Conservation (phyloP, 2,113 vertebrate species). For the Sciurus niger region DNA sequence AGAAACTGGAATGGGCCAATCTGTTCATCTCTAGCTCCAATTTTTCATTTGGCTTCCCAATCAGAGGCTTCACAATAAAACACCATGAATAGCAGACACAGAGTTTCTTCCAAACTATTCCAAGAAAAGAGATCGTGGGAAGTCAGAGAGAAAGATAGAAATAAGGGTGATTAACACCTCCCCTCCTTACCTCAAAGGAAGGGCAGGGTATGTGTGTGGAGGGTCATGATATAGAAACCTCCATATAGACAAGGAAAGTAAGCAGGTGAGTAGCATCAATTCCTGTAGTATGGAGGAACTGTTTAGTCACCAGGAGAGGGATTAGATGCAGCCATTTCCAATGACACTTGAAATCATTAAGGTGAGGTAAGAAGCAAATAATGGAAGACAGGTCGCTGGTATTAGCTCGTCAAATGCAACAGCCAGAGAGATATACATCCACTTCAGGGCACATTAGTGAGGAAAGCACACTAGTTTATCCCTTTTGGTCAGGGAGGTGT, state of each 20-base stretch:
- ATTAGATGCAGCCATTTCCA: neutral
- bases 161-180: neutral
- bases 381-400: neutral
- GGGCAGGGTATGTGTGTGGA: fast-evolving
- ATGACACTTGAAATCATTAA: neutral
- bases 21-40: neutral
- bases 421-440: neutral
- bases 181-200: neutral
- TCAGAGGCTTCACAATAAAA: slow-evolving; percentile 21
- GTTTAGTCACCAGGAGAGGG: neutral
- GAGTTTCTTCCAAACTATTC: neutral
- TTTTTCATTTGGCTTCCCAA: neutral
- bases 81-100: neutral
- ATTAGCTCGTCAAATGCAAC: neutral
- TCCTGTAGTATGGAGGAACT: too few relatives aligned
- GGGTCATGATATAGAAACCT: neutral
- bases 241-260: neutral
- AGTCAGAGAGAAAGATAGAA: neutral
- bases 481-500: neutral
- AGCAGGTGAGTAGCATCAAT: neutral
- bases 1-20: neutral
- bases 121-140: neutral
- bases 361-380: neutral
- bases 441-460: neutral
- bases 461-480: neutral